Base-by-base conservation (phyloP, 2,113 vertebrate genomes). In the Phoenicopterus ruber region DNA sequence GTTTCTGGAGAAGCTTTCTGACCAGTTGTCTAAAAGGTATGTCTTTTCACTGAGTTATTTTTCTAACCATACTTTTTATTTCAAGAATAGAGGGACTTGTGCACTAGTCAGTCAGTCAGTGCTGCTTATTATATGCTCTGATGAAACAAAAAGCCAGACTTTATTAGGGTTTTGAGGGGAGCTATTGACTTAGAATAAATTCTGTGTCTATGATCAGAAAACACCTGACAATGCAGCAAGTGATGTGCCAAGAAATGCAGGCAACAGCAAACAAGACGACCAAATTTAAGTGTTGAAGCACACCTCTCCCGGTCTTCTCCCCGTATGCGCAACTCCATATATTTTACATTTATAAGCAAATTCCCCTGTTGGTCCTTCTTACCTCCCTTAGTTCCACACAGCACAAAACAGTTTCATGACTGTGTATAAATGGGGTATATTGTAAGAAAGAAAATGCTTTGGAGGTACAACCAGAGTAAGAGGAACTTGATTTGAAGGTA, bases 1-100 rank as follows among this genome's bases (percentile, higher is more conserved):
- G 59, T 99, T 99, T 97, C 98, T 99, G 66, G 98, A 99, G 97
- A 97, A 99, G 91, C 97, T 99, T 84, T 99, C 99, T 72, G 98
- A 99, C 85, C 99, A 98, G 92, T 98, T 99, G 80, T 98, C 98
- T 58, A 98, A 99, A 97, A 99, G 99, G 99, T 99, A 97, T 47
- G 96, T 96, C 40, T 86, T 92, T 94, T 69, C 36, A 14, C 18
- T 32, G 8, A 71, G 7, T 28, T 59, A 36, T 44, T 83, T 86
- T 86, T 88, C 52, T 36, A 66, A 73, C 7, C 7, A 12, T 40
- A 69, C 22, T 67, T 40, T 73, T 42, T 74, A 36, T 71, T 82
- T 88, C 47, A 77, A 65, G 20, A 92, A 11, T 19, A 62, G 18
- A 69, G 26, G 17, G 13, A 36, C n/a, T 69, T 59, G 3, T 59